These are phyloP conservation scores for Sicus ferrugineus DNA, from an alignment of 2,888 invertebrate genomes.

Conservation along the genomic window DNA sequence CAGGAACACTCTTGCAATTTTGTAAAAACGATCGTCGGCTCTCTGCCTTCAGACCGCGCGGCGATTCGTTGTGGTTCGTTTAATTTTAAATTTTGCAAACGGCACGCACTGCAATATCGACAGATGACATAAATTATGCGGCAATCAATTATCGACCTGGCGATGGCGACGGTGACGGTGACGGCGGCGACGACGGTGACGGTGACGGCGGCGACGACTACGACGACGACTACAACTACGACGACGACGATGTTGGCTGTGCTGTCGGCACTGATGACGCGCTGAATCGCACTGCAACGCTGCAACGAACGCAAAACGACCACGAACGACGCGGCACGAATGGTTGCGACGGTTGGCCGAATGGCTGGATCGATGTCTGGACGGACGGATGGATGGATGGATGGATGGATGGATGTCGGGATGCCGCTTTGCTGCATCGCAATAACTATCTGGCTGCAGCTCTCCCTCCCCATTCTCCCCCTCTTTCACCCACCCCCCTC, in stretches of 20 bases:
- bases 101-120: conserved; percentile 53
- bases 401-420: neutral
- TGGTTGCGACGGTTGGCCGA: conserved; percentile 36
- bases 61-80: conserved; percentile 55
- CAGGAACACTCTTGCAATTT: neutral
- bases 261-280: conserved; percentile 33
- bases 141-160: conserved; percentile 60
- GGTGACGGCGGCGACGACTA: too few relatives aligned
- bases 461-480: too few relatives aligned
- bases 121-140: conserved; percentile 61
- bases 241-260: too few relatives aligned
- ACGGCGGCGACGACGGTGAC: conserved; percentile 4
- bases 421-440: neutral
- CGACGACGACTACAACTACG: too few relatives aligned
- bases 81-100: conserved; percentile 57
- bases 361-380: neutral
- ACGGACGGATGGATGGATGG: conserved; percentile 13
- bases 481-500: neutral
- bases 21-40: conserved; percentile 8
- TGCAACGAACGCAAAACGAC: neutral
- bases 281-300: neutral
- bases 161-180: conserved; percentile 40
- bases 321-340: conserved; percentile 23
- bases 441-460: neutral
- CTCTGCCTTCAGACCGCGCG: neutral